Conservation (phyloP, 2,888 invertebrate species). For the Chironomus riparius region DNA sequence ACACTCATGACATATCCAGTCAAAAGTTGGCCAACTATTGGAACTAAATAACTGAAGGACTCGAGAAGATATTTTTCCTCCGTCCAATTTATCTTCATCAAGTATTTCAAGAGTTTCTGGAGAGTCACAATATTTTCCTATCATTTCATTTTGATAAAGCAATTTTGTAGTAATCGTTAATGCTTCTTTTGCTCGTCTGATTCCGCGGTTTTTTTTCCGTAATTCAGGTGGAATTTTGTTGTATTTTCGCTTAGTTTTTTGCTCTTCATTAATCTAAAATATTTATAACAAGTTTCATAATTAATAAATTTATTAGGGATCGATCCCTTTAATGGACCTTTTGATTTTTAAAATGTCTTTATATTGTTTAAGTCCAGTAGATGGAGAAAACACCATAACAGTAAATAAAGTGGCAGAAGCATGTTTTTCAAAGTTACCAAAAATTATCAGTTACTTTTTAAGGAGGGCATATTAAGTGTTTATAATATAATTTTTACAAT, state of each 20-base stretch:
- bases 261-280: background rate
- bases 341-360: too few species aligned
- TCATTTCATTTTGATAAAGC: background rate
- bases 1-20: background rate
- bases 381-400: too few species aligned
- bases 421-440: too few species aligned
- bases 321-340: too few species aligned
- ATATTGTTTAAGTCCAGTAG: too few species aligned
- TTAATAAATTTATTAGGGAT: too few species aligned
- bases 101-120: background rate
- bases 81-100: background rate
- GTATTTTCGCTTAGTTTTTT: background rate
- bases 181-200: background rate
- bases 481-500: too few species aligned
- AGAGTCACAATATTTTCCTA: background rate
- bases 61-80: background rate
- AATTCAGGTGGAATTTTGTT: background rate
- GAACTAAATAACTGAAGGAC: background rate
- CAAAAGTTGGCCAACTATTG: background rate
- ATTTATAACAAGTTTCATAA: background rate
- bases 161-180: background rate
- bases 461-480: too few species aligned
- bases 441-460: too few species aligned
- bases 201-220: background rate
- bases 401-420: too few species aligned